These are phyloP conservation scores for Drosophila rhopaloa DNA, from an alignment of 1,140 invertebrate species.

Conservation along the genomic window DNA sequence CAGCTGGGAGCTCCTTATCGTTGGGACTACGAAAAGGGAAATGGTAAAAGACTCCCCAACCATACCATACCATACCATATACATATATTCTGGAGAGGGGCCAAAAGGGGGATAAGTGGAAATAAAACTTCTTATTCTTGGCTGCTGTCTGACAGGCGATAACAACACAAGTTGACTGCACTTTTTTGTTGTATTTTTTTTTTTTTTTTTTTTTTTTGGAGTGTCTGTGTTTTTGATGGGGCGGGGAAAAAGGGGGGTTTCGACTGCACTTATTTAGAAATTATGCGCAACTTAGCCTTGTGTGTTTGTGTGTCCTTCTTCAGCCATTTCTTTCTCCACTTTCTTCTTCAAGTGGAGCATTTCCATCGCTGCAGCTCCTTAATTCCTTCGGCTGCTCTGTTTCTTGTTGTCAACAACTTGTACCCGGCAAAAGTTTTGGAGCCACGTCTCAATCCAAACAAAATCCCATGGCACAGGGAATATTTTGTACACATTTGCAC, in stretches of 20 bases:
- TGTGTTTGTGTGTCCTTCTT: constrained; percentile 12
- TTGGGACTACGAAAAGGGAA: not conserved
- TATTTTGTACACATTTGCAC: not conserved
- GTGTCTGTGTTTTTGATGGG: constrained; percentile 15
- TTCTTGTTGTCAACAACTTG: constrained; percentile 69
- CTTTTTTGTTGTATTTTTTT: constrained; percentile 12
- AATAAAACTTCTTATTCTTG: constrained; percentile 58
- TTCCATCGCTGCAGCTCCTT: constrained; percentile 12
- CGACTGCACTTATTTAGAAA: constrained; percentile 69
- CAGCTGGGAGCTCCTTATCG: constrained; percentile 45
- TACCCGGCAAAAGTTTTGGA: constrained; percentile 17
- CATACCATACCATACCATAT: not conserved
- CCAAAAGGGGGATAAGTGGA: constrained; percentile 9
- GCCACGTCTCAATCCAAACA: constrained; percentile 3
- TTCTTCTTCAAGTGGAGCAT: constrained; percentile 16
- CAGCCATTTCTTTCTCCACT: constrained; percentile 4
- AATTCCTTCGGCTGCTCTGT: constrained; percentile 32
- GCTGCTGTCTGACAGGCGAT: constrained; percentile 58
- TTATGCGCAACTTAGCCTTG: constrained; percentile 67
- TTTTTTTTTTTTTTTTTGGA: constrained; percentile 7
- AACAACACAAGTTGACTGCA: constrained; percentile 74
- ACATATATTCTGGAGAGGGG: constrained; percentile 6
- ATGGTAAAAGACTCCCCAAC: not conserved
- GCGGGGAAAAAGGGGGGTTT: not conserved
- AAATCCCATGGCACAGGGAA: not conserved